Evolutionary conservation across 2,888 invertebrate species (phyloP).

Genomic region (Disparrhopalites patrizii): DNA sequence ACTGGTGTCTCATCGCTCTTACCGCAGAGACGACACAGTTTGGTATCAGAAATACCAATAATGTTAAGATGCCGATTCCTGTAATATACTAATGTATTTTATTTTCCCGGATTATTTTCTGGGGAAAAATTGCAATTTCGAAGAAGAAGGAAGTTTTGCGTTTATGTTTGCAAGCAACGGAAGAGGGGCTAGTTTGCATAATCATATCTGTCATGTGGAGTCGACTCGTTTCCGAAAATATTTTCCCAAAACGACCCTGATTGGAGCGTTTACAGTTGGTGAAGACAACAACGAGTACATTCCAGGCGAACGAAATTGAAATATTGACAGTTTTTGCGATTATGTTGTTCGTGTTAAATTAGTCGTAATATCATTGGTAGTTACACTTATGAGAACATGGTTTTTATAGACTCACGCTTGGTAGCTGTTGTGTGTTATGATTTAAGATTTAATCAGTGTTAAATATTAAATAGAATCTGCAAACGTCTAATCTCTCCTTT

Average conservation of each 20-base stretch:
- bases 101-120: not conserved
- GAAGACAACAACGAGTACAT: constrained; percentile 40
- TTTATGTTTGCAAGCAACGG: constrained; percentile 47
- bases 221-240: constrained; percentile 37
- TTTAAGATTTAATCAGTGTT: not conserved
- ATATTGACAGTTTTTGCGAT: constrained; percentile 42
- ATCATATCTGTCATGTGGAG: constrained; percentile 34
- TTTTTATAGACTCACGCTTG: no score
- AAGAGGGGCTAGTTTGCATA: constrained; percentile 38
- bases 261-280: constrained; percentile 42
- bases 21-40: no score
- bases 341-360: no score
- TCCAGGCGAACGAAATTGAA: constrained; percentile 17
- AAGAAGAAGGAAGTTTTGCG: constrained; percentile 37
- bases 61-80: not conserved
- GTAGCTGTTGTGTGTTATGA: no score
- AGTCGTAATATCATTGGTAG: no score
- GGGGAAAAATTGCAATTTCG: constrained; percentile 31
- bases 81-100: not conserved
- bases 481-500: no score
- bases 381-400: no score
- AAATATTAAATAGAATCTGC: no score
- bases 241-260: constrained; percentile 38
- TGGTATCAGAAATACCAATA: no score
- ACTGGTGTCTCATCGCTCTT: no score